A percentile compares a stretch with the other conserved stretches of the same genome.
Evolutionary conservation across 2,113 vertebrate genomes (phyloP).

Genomic region (Micronycteris hirsuta): DNA sequence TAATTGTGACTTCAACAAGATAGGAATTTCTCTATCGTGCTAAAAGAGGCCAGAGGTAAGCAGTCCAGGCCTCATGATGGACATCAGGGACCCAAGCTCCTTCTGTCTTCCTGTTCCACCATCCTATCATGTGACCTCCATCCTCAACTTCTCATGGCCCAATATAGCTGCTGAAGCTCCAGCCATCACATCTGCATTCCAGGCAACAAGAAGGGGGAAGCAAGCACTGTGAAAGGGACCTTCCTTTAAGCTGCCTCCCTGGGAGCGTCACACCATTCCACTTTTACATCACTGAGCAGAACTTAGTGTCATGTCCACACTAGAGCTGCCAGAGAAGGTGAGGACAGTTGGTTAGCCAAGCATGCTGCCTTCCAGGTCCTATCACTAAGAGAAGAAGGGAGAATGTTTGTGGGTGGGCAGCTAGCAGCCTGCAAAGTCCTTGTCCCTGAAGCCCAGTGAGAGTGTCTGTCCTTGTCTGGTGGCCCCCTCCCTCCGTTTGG

Average conservation of each 20-base stretch:
- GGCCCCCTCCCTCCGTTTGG: background rate
- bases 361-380: background rate
- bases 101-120: background rate
- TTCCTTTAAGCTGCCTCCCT: background rate
- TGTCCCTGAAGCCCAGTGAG: background rate
- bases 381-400: background rate
- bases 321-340: background rate
- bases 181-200: background rate
- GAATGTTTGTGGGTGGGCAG: background rate
- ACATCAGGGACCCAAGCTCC: background rate
- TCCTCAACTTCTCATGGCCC: background rate
- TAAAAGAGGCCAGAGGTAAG: background rate
- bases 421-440: background rate
- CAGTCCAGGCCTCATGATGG: background rate
- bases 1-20: background rate
- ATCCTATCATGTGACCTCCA: background rate
- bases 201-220: background rate
- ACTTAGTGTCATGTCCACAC: background rate
- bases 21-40: background rate
- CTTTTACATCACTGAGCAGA: background rate
- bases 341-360: background rate
- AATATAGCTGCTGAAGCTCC: background rate
- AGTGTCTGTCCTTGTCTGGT: background rate
- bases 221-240: too few relatives aligned
- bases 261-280: background rate